Evolutionary conservation across 1,140 invertebrate species (phyloP).

Genomic region (Cydia pomonella): DNA sequence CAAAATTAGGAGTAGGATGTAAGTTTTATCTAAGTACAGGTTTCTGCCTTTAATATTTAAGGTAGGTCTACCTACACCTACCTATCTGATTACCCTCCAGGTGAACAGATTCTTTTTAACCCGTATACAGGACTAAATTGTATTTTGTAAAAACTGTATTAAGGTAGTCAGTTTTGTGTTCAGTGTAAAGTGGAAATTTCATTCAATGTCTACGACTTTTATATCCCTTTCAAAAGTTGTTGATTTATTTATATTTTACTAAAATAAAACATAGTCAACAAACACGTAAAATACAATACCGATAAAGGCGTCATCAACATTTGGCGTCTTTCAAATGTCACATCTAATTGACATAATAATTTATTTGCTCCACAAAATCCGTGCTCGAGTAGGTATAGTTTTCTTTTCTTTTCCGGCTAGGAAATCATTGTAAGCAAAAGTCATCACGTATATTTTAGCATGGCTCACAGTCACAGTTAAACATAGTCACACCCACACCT

Average conservation of each 20-base stretch:
- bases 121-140: too few relatives aligned
- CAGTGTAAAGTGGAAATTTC: not conserved
- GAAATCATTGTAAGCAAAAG: conserved; percentile 74
- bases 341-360: conserved; percentile 24
- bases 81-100: too few relatives aligned
- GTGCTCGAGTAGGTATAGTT: conserved; percentile 9
- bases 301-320: not conserved
- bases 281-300: not conserved
- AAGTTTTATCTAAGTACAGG: too few relatives aligned
- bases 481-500: conserved; percentile 73
- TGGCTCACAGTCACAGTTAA: conserved; percentile 75
- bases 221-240: not conserved
- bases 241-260: too few relatives aligned
- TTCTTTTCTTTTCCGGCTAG: conserved; percentile 56
- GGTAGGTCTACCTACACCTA: too few relatives aligned
- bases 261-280: not conserved
- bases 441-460: conserved; percentile 69
- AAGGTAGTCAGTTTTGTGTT: too few relatives aligned
- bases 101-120: too few relatives aligned
- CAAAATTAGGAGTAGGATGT: too few relatives aligned
- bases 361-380: conserved; percentile 16
- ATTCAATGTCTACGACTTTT: not conserved
- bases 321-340: conserved; percentile 11
- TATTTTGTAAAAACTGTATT: too few relatives aligned
- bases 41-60: too few relatives aligned